Conservation (phyloP, 2,888 invertebrate species). For the Dicyrtoma fusca region DNA sequence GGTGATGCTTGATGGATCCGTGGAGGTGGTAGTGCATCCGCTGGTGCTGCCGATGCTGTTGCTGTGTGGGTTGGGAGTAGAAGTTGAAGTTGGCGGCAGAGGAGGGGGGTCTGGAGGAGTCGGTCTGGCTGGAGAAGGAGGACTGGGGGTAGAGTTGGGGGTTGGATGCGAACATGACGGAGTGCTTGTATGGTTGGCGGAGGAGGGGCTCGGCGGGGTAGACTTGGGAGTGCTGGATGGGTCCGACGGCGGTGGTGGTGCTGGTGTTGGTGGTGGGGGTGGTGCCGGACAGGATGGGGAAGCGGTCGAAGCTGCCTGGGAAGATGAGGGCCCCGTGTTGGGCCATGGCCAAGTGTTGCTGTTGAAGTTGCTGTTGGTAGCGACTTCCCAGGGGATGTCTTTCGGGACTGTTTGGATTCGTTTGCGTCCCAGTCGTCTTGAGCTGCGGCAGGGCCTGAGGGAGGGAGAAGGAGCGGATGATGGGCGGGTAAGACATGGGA, state of each 20-base stretch:
- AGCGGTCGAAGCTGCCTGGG: slow-evolving; percentile 17
- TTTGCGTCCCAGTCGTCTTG: slow-evolving; percentile 52
- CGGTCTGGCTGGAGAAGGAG: slow-evolving; percentile 33
- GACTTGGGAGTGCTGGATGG: slow-evolving; percentile 16
- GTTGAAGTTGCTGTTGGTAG: slow-evolving; percentile 23
- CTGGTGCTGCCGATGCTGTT: slow-evolving; percentile 40
- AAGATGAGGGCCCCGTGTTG: background rate
- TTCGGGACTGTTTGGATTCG: slow-evolving; percentile 53
- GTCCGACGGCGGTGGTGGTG: background rate
- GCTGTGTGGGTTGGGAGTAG: slow-evolving; percentile 25
- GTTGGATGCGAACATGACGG: slow-evolving; percentile 55
- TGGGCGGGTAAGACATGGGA: slow-evolving; percentile 43
- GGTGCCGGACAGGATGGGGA: too few relatives aligned
- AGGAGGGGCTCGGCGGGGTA: slow-evolving; percentile 34
- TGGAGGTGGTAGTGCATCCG: slow-evolving; percentile 6
- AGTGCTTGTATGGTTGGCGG: slow-evolving; percentile 41
- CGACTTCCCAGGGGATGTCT: slow-evolving; percentile 37
- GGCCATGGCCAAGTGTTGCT: slow-evolving; percentile 13
- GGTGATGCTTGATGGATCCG: background rate
- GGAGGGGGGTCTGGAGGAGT: slow-evolving; percentile 25
- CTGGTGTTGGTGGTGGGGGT: background rate
- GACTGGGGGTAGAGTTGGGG: slow-evolving; percentile 52
- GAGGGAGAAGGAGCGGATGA: slow-evolving; percentile 51
- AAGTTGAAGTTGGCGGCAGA: slow-evolving; percentile 44
- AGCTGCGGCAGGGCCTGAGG: slow-evolving; percentile 46